Evolutionary conservation across 2,888 invertebrate genomes (phyloP).

Genomic region (Resseliella maxima): DNA sequence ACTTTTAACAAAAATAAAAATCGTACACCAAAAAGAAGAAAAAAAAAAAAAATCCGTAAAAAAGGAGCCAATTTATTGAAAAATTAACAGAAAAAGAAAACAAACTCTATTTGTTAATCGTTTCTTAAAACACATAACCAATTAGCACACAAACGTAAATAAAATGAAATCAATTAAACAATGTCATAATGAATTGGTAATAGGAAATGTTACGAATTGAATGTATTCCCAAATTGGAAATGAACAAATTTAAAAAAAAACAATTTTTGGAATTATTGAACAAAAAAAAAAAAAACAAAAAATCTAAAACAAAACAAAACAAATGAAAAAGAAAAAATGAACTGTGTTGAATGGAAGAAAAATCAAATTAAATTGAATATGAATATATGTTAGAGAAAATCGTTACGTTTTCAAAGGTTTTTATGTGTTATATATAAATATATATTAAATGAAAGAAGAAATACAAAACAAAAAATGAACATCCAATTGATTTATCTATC

Average conservation of each 20-base stretch:
- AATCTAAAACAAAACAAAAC: not conserved
- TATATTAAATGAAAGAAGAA: not conserved
- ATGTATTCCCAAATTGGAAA: not conserved
- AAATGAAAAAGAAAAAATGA: not conserved
- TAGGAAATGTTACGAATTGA: not conserved
- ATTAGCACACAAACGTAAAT: not conserved
- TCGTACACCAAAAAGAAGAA: not conserved
- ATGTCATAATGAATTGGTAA: not conserved
- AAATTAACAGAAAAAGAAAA: not conserved
- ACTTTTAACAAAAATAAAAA: not conserved
- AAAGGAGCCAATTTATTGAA: not conserved
- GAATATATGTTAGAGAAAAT: slow-evolving; percentile 1
- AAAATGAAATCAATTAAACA: not conserved
- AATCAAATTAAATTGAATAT: slow-evolving; percentile 4
- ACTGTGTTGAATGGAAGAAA: not conserved
- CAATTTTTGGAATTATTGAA: not conserved
- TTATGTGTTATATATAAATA: slow-evolving; percentile 2
- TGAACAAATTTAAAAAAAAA: not conserved
- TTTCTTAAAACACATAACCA: not conserved
- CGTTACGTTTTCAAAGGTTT: slow-evolving; percentile 43
- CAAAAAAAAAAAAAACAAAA: not conserved
- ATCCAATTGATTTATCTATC: not conserved
- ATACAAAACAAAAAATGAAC: not conserved
- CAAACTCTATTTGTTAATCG: not conserved
- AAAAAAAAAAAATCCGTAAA: not conserved